Conservation (phyloP, 2,888 invertebrate species). For the Mythimna loreyi region DNA sequence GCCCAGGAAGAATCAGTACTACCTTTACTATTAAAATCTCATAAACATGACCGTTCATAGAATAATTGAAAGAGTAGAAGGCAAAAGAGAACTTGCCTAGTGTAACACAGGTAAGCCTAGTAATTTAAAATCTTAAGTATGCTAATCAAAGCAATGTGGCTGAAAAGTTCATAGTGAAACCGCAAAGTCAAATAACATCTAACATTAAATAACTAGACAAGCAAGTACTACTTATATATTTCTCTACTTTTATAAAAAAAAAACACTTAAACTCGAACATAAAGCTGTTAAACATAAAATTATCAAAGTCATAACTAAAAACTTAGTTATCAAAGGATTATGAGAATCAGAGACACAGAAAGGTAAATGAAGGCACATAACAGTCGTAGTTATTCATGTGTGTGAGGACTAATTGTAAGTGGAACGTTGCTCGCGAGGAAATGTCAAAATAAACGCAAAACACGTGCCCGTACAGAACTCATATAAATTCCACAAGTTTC, state of each 20-base stretch:
- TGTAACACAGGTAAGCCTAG: neutral
- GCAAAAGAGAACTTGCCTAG: neutral
- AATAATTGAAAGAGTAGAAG: neutral
- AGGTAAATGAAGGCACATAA: constrained; percentile 54
- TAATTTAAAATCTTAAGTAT: too few species aligned
- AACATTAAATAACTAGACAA: neutral
- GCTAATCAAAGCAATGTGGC: neutral
- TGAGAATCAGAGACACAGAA: constrained; percentile 53
- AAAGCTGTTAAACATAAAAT: constrained; percentile 10
- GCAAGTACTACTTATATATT: neutral
- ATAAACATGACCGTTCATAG: neutral
- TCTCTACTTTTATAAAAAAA: neutral
- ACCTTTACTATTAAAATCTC: too few species aligned
- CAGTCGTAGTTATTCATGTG: constrained; percentile 60
- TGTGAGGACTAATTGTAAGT: constrained; percentile 60
- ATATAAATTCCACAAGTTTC: constrained; percentile 86
- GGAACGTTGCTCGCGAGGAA: constrained; percentile 67
- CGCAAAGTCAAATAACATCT: neutral
- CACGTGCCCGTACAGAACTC: constrained; percentile 80
- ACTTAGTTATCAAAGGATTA: constrained; percentile 34
- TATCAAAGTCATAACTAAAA: constrained; percentile 34
- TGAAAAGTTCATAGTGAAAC: neutral
- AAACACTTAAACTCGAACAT: neutral
- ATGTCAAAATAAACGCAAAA: constrained; percentile 78
- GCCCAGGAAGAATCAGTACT: neutral